Conservation (phyloP, 1,140 invertebrate genomes). For the Camponotus vicinus region DNA sequence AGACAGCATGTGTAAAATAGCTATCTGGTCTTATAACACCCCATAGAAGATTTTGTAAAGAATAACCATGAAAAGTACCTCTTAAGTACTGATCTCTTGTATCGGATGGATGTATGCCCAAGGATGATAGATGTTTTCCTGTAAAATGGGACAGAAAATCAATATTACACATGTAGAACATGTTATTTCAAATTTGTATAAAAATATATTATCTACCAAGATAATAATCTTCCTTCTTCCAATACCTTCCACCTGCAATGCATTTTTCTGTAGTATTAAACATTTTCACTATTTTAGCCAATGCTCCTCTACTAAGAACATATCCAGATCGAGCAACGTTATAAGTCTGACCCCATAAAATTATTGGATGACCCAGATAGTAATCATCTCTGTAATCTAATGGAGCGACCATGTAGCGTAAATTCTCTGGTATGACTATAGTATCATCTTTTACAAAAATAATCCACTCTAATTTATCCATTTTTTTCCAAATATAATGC, state of each 20-base stretch:
- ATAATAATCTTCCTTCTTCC: slow-evolving; percentile 88
- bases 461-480: slow-evolving; percentile 81
- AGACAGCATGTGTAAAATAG: slow-evolving; percentile 85
- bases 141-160: slow-evolving; percentile 34
- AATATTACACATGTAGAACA: background rate
- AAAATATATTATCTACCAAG: slow-evolving; percentile 81
- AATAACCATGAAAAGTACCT: slow-evolving; percentile 86
- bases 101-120: slow-evolving; percentile 85
- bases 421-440: slow-evolving; percentile 86
- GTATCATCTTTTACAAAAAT: slow-evolving; percentile 86
- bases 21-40: slow-evolving; percentile 81
- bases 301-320: slow-evolving; percentile 84
- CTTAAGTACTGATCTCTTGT: slow-evolving; percentile 84
- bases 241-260: slow-evolving; percentile 84
- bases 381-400: slow-evolving; percentile 81
- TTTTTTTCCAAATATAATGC: slow-evolving; percentile 78
- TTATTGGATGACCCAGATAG: slow-evolving; percentile 86
- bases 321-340: slow-evolving; percentile 86
- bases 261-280: slow-evolving; percentile 84
- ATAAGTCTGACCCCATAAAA: slow-evolving; percentile 85
- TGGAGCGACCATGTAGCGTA: slow-evolving; percentile 83
- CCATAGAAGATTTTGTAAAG: slow-evolving; percentile 85
- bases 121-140: slow-evolving; percentile 85
- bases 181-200: slow-evolving; percentile 20
- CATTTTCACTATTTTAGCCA: slow-evolving; percentile 79